Conservation (phyloP, 2,797 vertebrate species). For the Enteromius thamalakanensis region DNA sequence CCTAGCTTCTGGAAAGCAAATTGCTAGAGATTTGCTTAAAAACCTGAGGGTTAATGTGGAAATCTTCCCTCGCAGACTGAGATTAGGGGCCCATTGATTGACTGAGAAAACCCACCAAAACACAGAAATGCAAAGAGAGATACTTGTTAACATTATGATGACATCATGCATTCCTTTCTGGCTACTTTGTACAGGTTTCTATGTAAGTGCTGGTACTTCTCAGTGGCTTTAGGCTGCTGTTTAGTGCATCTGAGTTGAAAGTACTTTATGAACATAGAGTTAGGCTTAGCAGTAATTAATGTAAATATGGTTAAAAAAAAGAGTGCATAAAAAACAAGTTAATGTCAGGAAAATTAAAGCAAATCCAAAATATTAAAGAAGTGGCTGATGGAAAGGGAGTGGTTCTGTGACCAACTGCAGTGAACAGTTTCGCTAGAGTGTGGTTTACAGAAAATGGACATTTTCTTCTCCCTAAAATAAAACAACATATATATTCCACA, state of each 20-base stretch:
- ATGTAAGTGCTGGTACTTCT: no score
- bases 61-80: conserved; percentile 56
- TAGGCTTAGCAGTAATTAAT: no score
- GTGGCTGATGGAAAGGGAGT: conserved; percentile 55
- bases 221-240: no score
- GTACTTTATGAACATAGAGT: no score
- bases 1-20: conserved; percentile 48
- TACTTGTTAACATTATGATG: neutral
- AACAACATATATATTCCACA: conserved; percentile 52
- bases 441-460: conserved; percentile 65
- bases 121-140: neutral
- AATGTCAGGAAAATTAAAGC: conserved; percentile 49
- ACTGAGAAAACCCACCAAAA: neutral
- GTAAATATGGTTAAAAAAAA: neutral
- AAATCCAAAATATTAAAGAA: conserved; percentile 16
- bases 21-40: conserved; percentile 45
- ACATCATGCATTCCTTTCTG: neutral
- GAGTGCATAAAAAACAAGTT: neutral
- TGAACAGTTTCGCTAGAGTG: conserved; percentile 68
- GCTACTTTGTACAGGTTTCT: no score
- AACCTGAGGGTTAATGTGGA: conserved; percentile 36
- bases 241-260: no score
- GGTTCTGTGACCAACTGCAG: conserved; percentile 62
- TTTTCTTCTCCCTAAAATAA: conserved; percentile 67
- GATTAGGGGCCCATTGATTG: neutral